phyloP scores from a whole-genome alignment of 2,797 vertebrate genomes.

The Artibeus jamaicensis region DNA sequence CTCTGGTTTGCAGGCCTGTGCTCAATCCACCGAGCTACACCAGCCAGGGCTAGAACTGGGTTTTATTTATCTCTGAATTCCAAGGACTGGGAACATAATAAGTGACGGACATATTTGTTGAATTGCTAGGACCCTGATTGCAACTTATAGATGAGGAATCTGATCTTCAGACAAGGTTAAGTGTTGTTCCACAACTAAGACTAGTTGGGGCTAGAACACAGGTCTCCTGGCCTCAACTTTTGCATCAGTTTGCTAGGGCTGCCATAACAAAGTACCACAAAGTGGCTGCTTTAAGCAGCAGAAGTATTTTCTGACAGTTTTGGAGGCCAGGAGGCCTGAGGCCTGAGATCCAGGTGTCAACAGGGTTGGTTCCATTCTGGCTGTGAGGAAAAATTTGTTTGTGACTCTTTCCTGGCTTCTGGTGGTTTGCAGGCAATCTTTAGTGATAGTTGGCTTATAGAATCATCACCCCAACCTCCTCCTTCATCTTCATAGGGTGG shows the following conservation, averaged over 20 bases:
- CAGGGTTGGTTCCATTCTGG: background rate
- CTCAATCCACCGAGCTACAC: too few relatives aligned
- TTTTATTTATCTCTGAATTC: background rate
- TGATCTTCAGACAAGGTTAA: background rate
- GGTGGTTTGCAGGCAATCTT: background rate
- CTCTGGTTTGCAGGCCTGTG: too few relatives aligned
- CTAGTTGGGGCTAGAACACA: background rate
- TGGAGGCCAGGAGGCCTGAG: background rate
- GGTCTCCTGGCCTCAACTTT: background rate
- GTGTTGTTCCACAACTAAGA: background rate
- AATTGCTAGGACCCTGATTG: background rate
- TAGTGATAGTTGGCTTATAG: background rate
- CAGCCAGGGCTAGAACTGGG: too few relatives aligned
- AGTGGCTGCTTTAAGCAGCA: background rate
- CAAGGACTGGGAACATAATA: background rate
- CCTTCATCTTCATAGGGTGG: background rate
- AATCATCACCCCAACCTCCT: background rate
- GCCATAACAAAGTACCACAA: background rate
- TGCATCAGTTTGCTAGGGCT: background rate
- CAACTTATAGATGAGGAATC: background rate
- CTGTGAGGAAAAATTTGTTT: background rate
- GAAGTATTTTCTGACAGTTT: background rate
- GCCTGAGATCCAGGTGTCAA: background rate
- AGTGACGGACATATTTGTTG: background rate
- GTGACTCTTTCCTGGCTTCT: background rate